phyloP scores from a whole-genome alignment of 2,888 invertebrate species.

The Lymantria monacha region DNA sequence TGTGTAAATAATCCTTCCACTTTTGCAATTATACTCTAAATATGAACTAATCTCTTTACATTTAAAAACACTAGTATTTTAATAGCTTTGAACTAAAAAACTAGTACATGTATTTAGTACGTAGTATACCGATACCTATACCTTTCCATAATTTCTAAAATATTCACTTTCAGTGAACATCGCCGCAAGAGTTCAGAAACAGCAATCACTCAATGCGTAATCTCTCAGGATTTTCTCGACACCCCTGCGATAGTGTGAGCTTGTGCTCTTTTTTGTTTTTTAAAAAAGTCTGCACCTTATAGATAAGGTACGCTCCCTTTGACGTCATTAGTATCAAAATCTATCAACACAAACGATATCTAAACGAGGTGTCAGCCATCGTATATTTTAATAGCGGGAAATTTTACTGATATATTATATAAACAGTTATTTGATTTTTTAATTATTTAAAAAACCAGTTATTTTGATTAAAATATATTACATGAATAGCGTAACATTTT shows the following conservation, averaged over 20 bases:
- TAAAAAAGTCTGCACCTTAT: conserved; percentile 60
- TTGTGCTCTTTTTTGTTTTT: conserved; percentile 60
- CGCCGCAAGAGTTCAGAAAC: conserved; percentile 67
- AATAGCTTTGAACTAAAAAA: too few species aligned
- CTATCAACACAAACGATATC: conserved; percentile 36
- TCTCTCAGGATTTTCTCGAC: conserved; percentile 74
- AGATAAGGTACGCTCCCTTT: conserved; percentile 63
- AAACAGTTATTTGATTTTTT: too few species aligned
- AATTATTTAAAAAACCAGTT: too few species aligned
- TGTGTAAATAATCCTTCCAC: too few species aligned
- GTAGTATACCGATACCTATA: too few species aligned
- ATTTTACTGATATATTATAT: background rate
- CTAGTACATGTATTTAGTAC: too few species aligned
- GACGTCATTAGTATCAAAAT: conserved; percentile 48
- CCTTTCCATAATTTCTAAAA: conserved; percentile 33
- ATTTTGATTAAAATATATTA: too few species aligned
- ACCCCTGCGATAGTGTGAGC: conserved; percentile 54
- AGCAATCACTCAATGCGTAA: conserved; percentile 80
- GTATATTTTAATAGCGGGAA: conserved; percentile 12
- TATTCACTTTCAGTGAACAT: conserved; percentile 64
- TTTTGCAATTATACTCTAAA: too few species aligned
- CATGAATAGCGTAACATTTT: too few species aligned
- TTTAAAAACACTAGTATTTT: too few species aligned
- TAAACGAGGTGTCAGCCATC: conserved; percentile 10
- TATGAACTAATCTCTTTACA: too few species aligned